A percentile compares a stretch with the other conserved stretches of the same genome.
phyloP scores from a whole-genome alignment of 2,888 invertebrate species.

The Cynaeus angustus region DNA sequence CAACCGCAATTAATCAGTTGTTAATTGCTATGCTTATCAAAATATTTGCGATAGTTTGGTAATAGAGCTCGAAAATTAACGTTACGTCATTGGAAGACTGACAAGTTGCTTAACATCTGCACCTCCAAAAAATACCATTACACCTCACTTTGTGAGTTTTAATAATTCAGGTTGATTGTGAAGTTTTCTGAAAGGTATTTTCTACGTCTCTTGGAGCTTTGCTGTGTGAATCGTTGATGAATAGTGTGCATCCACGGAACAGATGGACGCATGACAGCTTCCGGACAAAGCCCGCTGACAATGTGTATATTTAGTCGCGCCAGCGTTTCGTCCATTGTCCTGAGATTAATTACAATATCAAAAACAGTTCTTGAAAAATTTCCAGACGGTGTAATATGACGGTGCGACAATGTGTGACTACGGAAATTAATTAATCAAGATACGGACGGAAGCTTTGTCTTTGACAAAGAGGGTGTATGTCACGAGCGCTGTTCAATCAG shows the following conservation, averaged over 20 bases:
- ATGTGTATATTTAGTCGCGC: constrained; percentile 48
- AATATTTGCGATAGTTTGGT: constrained; percentile 48
- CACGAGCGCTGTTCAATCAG: too few species aligned
- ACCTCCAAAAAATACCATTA: not conserved
- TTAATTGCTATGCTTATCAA: constrained; percentile 49
- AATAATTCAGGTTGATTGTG: constrained; percentile 46
- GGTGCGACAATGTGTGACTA: not conserved
- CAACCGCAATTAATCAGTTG: constrained; percentile 47
- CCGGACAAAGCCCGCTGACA: constrained; percentile 47
- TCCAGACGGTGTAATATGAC: not conserved
- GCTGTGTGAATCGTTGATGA: constrained; percentile 50
- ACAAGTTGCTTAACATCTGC: not conserved
- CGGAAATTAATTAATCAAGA: constrained; percentile 2
- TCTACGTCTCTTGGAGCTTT: constrained; percentile 32
- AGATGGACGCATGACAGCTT: constrained; percentile 52
- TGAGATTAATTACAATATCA: constrained; percentile 49
- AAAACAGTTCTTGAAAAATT: constrained; percentile 10
- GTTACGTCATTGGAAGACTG: constrained; percentile 29
- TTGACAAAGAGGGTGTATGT: too few species aligned
- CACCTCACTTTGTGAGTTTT: constrained; percentile 32
- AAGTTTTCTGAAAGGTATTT: constrained; percentile 46
- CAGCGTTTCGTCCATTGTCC: constrained; percentile 41
- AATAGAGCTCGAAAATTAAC: constrained; percentile 35
- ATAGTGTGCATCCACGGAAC: constrained; percentile 48
- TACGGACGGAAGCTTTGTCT: not conserved